Evolutionary conservation across 2,113 vertebrate species (phyloP), one percentile per base, ranked within the genome.

Genomic region (Malurus cyaneus): DNA sequence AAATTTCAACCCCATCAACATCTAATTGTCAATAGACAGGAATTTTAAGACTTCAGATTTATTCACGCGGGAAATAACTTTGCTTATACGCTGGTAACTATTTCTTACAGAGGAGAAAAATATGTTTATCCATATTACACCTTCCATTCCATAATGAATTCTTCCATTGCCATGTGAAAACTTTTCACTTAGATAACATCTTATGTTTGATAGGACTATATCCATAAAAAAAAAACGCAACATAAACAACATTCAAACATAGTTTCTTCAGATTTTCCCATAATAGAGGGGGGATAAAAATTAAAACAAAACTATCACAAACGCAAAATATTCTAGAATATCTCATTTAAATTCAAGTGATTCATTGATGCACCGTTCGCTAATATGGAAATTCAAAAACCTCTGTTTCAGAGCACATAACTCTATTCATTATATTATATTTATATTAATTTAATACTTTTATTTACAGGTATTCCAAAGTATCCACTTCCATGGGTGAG

Each of bases 101-200:
- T 28, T 80, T 84, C 70, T 94, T 74, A n/a, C 86, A 84, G 76
- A 52, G n/a, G 31, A 39, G 28, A 93, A 65, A 94, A 88, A 41
- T n/a, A 88, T 82, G 54, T 74, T 32, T 95, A 81, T 80, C 82
- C 54, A 80, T 61, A 64, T n/a, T 26, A 94, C 19, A 91, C 64
- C 50, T 97, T 96, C 56, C 79, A 97, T 94, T 94, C 52, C 88
- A 73, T 90, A 79, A 77, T 60, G 13, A 84, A 89, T 87, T 78
- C 8, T 87, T 92, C 71, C 72, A 71, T 31, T 77, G 77, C 28
- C 76, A 66, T 86, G 72, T 71, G 60, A 95, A 85, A 64, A 97
- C 90, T 82, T 92, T 53, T 66, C 28, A 87, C 91, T 96, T 96
- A 82, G 97, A 95, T 97, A 95, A n/a, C n/a, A 97, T 80, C 91